Evolutionary conservation across 2,797 vertebrate species (phyloP).

Genomic region (Scolopax rusticola): DNA sequence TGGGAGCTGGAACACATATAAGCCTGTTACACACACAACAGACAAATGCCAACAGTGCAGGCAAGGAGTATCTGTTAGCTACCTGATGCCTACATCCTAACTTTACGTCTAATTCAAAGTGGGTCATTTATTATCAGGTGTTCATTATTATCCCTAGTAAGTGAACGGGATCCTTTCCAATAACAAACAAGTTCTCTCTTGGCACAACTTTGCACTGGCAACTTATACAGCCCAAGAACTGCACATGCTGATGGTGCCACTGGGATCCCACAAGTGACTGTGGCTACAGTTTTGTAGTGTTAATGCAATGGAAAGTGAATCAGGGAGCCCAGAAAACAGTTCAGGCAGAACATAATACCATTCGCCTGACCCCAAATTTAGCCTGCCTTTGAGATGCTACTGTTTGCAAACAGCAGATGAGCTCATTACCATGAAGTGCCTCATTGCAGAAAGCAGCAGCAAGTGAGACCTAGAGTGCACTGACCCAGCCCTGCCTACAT

Average conservation of each 20-base stretch:
- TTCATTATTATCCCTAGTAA: background rate
- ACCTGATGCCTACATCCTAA: background rate
- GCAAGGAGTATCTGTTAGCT: background rate
- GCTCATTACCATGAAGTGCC: background rate
- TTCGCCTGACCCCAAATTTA: background rate
- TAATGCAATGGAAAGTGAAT: background rate
- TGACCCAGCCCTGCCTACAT: background rate
- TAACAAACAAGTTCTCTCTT: background rate
- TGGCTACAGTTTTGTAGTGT: background rate
- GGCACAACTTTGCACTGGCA: background rate
- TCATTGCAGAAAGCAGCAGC: background rate
- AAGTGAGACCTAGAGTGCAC: background rate
- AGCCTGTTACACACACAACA: background rate
- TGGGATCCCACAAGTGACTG: background rate
- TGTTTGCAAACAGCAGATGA: background rate
- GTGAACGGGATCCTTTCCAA: background rate
- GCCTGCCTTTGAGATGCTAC: background rate
- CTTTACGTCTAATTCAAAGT: background rate
- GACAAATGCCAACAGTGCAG: background rate
- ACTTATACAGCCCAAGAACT: background rate
- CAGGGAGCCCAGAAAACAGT: background rate
- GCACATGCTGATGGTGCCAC: background rate
- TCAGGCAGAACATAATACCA: background rate
- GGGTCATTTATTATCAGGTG: background rate
- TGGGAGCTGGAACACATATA: background rate